These are phyloP conservation scores for Toxotes lorentzi DNA, from an alignment of 2,797 vertebrate species.

Conservation along the genomic window DNA sequence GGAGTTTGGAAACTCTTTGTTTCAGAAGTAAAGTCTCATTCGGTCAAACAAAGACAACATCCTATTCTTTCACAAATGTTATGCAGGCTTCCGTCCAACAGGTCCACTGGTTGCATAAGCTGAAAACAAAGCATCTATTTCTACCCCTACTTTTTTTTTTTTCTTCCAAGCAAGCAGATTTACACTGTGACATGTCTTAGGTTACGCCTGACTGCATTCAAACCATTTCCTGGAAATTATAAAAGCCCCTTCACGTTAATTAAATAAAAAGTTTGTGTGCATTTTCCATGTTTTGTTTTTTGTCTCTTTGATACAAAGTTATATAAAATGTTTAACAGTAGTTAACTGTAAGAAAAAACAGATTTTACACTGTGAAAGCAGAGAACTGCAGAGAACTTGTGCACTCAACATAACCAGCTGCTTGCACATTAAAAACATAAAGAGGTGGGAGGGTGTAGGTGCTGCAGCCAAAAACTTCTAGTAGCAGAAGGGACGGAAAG, in stretches of 20 bases:
- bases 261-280: slow-evolving; percentile 3
- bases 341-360: slow-evolving; percentile 49
- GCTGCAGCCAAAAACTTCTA: slow-evolving; percentile 41
- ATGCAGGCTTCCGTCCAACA: slow-evolving; percentile 81
- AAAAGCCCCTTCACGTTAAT: slow-evolving; percentile 59
- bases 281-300: neutral
- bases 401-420: slow-evolving; percentile 21
- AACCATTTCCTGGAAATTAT: slow-evolving; percentile 77
- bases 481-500: neutral
- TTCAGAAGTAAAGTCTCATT: slow-evolving; percentile 58
- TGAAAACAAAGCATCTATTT: slow-evolving; percentile 81
- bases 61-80: slow-evolving; percentile 78
- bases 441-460: slow-evolving; percentile 10
- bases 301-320: neutral
- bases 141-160: slow-evolving; percentile 52
- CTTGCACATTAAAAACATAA: slow-evolving; percentile 31
- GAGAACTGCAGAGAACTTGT: slow-evolving; percentile 4
- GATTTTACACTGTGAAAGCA: neutral
- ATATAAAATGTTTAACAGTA: slow-evolving; percentile 59
- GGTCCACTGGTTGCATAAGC: slow-evolving; percentile 79
- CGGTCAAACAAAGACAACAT: slow-evolving; percentile 71
- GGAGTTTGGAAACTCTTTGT: slow-evolving; percentile 47
- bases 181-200: slow-evolving; percentile 74
- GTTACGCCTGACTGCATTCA: slow-evolving; percentile 72
- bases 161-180: slow-evolving; percentile 69